Percentiles rank a stretch among this genome's conserved stretches.
Conservation (phyloP, 1,140 invertebrate species). For the Calliphora vicina region DNA sequence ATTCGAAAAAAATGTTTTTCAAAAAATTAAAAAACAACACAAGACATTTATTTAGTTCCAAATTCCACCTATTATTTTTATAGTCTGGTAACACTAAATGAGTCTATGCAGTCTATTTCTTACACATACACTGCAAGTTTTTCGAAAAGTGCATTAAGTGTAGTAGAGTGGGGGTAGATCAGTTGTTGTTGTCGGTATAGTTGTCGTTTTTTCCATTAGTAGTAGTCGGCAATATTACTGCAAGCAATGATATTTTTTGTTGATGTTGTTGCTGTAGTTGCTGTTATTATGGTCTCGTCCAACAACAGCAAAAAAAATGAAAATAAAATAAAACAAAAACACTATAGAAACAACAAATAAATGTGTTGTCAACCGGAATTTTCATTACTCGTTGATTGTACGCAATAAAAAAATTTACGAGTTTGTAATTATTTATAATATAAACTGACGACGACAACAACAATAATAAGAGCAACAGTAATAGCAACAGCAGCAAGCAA, state of each 20-base stretch:
- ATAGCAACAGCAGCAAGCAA: neutral
- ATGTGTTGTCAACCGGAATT: conserved; percentile 15
- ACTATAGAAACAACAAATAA: neutral
- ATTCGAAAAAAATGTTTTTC: too few species aligned
- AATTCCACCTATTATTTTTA: neutral
- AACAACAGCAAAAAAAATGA: neutral
- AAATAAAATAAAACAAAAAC: neutral
- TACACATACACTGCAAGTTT: neutral
- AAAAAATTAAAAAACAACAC: too few species aligned
- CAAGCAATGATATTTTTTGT: neutral
- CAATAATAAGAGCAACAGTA: neutral
- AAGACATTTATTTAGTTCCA: too few species aligned
- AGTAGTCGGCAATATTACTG: neutral
- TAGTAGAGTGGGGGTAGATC: conserved; percentile 4
- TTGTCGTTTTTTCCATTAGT: neutral
- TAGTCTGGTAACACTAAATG: neutral
- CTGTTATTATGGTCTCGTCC: neutral
- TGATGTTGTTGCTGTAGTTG: neutral
- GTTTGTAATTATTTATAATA: conserved; percentile 1
- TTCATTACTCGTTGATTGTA: conserved; percentile 9
- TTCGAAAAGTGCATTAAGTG: neutral
- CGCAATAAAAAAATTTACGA: conserved; percentile 6
- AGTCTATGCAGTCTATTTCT: neutral
- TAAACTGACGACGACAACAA: neutral
- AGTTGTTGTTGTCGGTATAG: neutral